These are phyloP conservation scores for Drosophila borealis DNA, from an alignment of 2,888 invertebrate species.

Conservation along the genomic window DNA sequence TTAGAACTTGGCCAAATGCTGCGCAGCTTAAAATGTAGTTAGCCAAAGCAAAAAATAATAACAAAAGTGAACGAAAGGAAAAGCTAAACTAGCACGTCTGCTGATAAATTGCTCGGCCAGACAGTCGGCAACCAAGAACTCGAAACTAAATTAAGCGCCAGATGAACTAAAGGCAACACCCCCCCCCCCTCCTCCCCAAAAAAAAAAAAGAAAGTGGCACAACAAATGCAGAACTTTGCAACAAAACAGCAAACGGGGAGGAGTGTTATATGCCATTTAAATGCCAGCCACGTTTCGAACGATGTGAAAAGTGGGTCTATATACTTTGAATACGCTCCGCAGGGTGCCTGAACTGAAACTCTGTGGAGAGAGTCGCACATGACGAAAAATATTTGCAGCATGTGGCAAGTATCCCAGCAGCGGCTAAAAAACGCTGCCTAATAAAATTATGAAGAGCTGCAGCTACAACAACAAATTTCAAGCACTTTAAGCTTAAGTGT, in stretches of 20 bases:
- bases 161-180: conserved; percentile 45
- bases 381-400: conserved; percentile 55
- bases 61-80: neutral
- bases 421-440: conserved; percentile 43
- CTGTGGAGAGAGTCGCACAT: conserved; percentile 12
- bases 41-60: conserved; percentile 13
- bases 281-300: conserved; percentile 69
- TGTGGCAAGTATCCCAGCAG: conserved; percentile 64
- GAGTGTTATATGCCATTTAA: conserved; percentile 52
- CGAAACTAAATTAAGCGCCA: conserved; percentile 65
- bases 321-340: conserved; percentile 23
- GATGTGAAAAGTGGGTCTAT: conserved; percentile 70
- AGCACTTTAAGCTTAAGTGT: conserved; percentile 64
- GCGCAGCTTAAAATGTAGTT: conserved; percentile 63
- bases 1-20: conserved; percentile 52
- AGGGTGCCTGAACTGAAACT: neutral
- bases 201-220: conserved; percentile 11
- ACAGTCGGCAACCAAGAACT: conserved; percentile 30
- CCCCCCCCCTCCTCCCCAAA: too few relatives aligned
- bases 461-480: conserved; percentile 34
- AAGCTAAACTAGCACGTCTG: conserved; percentile 54
- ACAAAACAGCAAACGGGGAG: conserved; percentile 10
- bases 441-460: conserved; percentile 64
- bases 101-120: conserved; percentile 45
- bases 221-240: conserved; percentile 58